These are phyloP conservation scores for Sphenopsis melanotis DNA, from an alignment of 2,797 vertebrate genomes.

Conservation along the genomic window DNA sequence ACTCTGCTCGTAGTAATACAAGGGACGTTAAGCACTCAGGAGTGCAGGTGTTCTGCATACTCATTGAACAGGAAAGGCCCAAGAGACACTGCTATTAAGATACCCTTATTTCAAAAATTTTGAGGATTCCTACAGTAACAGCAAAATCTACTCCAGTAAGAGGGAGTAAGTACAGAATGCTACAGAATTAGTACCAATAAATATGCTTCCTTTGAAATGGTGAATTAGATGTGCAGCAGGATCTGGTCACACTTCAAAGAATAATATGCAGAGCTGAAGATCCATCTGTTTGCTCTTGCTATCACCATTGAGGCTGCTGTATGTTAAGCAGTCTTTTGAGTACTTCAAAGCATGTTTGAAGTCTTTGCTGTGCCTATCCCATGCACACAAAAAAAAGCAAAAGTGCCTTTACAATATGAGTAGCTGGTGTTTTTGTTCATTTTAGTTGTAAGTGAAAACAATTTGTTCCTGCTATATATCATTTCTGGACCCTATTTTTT, in stretches of 20 bases:
- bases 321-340: constrained; percentile 70
- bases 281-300: constrained; percentile 63
- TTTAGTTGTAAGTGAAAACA: constrained; percentile 25
- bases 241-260: constrained; percentile 73
- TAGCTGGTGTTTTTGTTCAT: constrained; percentile 1
- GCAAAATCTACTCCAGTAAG: constrained; percentile 33
- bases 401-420: constrained; percentile 24
- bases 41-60: constrained; percentile 18
- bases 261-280: constrained; percentile 55
- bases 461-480: constrained; percentile 19
- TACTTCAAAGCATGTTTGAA: constrained; percentile 75
- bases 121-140: neutral
- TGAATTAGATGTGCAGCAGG: constrained; percentile 69
- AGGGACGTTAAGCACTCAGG: neutral
- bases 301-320: constrained; percentile 40
- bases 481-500: neutral
- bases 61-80: neutral
- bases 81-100: neutral
- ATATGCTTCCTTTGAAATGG: constrained; percentile 69
- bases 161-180: constrained; percentile 5
- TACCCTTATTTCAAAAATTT: neutral
- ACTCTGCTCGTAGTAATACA: neutral
- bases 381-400: constrained; percentile 48
- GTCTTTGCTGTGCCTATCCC: constrained; percentile 49
- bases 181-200: constrained; percentile 55